Conservation (phyloP, 64 coral and sea anemone genomes). For the Platygyra sinensis region DNA sequence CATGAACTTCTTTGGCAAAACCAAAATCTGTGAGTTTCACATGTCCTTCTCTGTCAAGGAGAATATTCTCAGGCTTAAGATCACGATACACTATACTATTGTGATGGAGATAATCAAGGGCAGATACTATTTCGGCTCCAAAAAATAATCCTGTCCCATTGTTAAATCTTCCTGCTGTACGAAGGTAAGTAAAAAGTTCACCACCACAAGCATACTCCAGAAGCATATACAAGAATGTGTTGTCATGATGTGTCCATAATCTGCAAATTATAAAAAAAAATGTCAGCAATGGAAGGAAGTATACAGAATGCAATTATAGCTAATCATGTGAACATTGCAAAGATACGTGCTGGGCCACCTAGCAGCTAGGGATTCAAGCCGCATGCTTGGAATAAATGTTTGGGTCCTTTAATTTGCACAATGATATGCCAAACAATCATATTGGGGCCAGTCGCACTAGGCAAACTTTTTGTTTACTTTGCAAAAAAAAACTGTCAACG, state of each 20-base stretch:
- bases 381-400: too few relatives aligned
- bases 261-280: slow-evolving; percentile 52
- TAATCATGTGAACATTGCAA: too few relatives aligned
- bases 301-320: too few relatives aligned
- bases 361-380: too few relatives aligned
- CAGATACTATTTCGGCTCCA: slow-evolving; percentile 94
- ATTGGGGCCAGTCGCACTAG: too few relatives aligned
- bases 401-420: too few relatives aligned
- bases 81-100: slow-evolving; percentile 94
- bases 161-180: slow-evolving; percentile 95
- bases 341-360: too few relatives aligned
- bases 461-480: too few relatives aligned
- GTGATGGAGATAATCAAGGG: slow-evolving; percentile 85
- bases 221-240: slow-evolving; percentile 96
- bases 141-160: slow-evolving; percentile 96
- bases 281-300: not conserved
- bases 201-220: slow-evolving; percentile 94
- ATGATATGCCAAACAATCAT: too few relatives aligned
- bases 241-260: slow-evolving; percentile 97
- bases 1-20: slow-evolving; percentile 97
- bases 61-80: slow-evolving; percentile 96
- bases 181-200: slow-evolving; percentile 91
- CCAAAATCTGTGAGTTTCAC: slow-evolving; percentile 99
- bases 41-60: slow-evolving; percentile 95
- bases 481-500: too few relatives aligned